These are phyloP conservation scores for Laticauda colubrina DNA, from an alignment of 2,113 vertebrate species.

Conservation along the genomic window DNA sequence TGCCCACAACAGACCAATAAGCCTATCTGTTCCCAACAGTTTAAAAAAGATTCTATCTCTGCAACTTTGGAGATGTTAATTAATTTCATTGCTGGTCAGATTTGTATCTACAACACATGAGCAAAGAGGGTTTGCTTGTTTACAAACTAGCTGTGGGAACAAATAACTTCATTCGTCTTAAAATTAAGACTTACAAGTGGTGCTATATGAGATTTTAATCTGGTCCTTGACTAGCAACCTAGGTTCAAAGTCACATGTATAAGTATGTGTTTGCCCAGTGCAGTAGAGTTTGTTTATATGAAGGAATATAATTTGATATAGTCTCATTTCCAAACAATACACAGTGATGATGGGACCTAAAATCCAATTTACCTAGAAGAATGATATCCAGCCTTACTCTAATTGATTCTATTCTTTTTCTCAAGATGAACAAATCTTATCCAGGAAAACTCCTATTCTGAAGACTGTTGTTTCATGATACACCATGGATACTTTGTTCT, in stretches of 20 bases:
- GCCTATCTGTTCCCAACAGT: background rate
- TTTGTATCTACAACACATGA: slow-evolving; percentile 4
- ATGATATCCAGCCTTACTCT: background rate
- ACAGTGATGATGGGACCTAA: background rate
- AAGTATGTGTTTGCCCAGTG: background rate
- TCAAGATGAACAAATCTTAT: background rate
- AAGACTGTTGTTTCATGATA: background rate
- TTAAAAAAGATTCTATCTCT: slow-evolving; percentile 11
- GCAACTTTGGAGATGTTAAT: slow-evolving; percentile 2
- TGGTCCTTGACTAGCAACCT: background rate
- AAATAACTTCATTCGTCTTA: background rate
- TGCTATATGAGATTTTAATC: background rate
- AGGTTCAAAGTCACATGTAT: background rate
- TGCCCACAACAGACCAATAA: background rate
- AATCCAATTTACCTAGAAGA: background rate
- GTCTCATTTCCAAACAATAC: background rate
- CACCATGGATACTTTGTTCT: background rate
- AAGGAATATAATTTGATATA: background rate
- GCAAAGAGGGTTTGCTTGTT: slow-evolving; percentile 8
- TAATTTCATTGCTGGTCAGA: slow-evolving; percentile 22
- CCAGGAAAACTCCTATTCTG: background rate
- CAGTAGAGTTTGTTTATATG: background rate
- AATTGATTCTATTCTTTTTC: background rate
- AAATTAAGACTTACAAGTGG: background rate
- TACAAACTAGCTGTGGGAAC: slow-evolving; percentile 14